Evolutionary conservation across 2,888 invertebrate species (phyloP), one percentile per base, ranked within the genome.

Genomic region (Chydorus sphaericus): DNA sequence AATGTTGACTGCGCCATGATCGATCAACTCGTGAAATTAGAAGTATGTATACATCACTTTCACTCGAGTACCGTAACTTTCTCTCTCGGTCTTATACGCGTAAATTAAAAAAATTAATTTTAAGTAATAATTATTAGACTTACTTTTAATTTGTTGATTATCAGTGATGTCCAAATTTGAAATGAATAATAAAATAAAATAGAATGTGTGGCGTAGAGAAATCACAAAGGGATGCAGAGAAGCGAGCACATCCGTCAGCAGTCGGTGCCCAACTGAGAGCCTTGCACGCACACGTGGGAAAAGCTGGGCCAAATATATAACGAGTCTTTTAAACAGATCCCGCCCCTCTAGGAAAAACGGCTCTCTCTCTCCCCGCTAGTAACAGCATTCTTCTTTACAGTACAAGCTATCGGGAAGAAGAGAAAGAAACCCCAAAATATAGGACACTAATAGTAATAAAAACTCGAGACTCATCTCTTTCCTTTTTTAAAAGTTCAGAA

Each of bases 1-100:
- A 85, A 83, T 31, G 81, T 85, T 0, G 93, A 94, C 66, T 80
- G 83, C 38, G 86, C 85, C 29, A 92, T 93, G 92, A 81, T 90
- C 71, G 84, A 86, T 2, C 78, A 83, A 63, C 83, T 82, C 2
- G 71, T 91, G 0, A 81, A 85, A 66, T 75, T 78, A 60, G 82
- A 84, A 77, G 92, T 88, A 69, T 8, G 44, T 14, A 44, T 14
- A n/a, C n/a, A n/a, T n/a, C n/a, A n/a, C n/a, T n/a, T n/a, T n/a
- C n/a, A n/a, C n/a, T n/a, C n/a, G n/a, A n/a, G n/a, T n/a, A n/a
- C n/a, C n/a, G n/a, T n/a, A n/a, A n/a, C n/a, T n/a, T n/a, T n/a
- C n/a, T n/a, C n/a, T n/a, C n/a, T n/a, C n/a, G n/a, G n/a, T n/a
- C n/a, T n/a, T n/a, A n/a, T n/a, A n/a, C n/a, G n/a, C n/a, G n/a